Evolutionary conservation across 2,113 vertebrate genomes (phyloP), one percentile per base, ranked within the genome.

Genomic region (Chloebia gouldiae): DNA sequence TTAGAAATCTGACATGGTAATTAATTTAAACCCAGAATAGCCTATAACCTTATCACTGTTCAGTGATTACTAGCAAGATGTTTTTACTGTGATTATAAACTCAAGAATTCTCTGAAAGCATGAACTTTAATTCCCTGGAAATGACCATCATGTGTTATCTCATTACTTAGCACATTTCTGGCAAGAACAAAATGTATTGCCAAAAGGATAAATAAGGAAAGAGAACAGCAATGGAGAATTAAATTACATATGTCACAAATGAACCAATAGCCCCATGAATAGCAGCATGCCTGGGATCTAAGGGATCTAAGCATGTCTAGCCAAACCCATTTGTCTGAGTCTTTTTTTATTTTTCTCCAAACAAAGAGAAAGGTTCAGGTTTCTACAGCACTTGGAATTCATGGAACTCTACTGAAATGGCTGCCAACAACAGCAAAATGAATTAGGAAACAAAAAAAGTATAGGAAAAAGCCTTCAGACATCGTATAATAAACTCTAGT

Each of bases 1-100:
- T 93, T 88, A 94, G 76, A 83, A 90, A 82, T 28, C 76, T 93
- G 92, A 91, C 93, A 90, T 6, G 5, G 76, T 78, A 93, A 95
- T 94, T 95, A 95, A 94, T 91, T 94, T 93, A 86, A 95, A 86
- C 82, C 86, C 0, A 0, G 64, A 94, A 81, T 68, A 86, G 90
- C 82, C 94, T 79, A 60, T 71, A 94, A 90, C 96, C 88, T 94
- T 94, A 93, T 60, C 90, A 90, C 76, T 96, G 78, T 85, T 96
- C 88, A 75, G 44, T 90, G 92, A 96, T 94, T 78, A 83, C 76
- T 42, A 81, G 90, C 88, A 88, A 92, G 90, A 93, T 86, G 71
- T 78, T 96, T 94, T 92, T 70, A 79, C 70, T 86, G 50, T 39
- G 57, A 79, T 83, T 84, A 73, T 66, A 61, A 82, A 69, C 71